Evolutionary conservation across 2,888 invertebrate genomes (phyloP).

Genomic region (Tenthredo scrophulariae): DNA sequence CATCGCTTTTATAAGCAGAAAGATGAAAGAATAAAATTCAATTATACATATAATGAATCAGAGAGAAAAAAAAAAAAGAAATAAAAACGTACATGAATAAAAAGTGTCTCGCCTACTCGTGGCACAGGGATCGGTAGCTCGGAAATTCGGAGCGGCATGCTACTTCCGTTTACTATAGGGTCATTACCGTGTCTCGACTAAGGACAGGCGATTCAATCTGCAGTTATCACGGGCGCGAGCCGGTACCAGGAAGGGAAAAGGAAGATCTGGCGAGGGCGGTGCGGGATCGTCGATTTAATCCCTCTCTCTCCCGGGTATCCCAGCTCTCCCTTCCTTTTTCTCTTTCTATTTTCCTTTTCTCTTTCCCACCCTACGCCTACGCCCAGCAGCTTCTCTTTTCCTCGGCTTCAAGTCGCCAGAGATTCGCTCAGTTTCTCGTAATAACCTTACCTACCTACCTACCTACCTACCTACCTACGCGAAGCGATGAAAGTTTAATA

Average conservation of each 20-base stretch:
- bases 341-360: background rate
- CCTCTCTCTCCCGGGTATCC: background rate
- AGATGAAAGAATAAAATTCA: background rate
- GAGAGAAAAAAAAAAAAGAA: background rate
- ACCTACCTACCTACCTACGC: constrained; percentile 42
- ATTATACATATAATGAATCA: background rate
- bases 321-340: background rate
- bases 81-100: background rate
- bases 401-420: background rate
- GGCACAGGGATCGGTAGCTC: background rate
- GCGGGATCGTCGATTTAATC: constrained; percentile 23
- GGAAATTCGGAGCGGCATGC: constrained; percentile 46
- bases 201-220: constrained; percentile 60
- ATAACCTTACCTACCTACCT: constrained; percentile 62
- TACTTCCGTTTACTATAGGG: constrained; percentile 58
- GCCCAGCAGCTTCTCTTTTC: constrained; percentile 29
- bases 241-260: background rate
- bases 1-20: background rate
- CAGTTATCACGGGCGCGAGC: constrained; percentile 59
- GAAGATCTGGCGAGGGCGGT: constrained; percentile 13
- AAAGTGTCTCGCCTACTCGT: background rate
- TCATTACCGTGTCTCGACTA: constrained; percentile 56
- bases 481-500: constrained; percentile 68
- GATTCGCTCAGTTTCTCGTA: constrained; percentile 54
- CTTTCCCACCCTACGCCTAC: constrained; percentile 10